Percentiles rank a stretch among this genome's conserved stretches.
Conservation (phyloP, 2,113 vertebrate species). For the Nycticorax nycticorax region DNA sequence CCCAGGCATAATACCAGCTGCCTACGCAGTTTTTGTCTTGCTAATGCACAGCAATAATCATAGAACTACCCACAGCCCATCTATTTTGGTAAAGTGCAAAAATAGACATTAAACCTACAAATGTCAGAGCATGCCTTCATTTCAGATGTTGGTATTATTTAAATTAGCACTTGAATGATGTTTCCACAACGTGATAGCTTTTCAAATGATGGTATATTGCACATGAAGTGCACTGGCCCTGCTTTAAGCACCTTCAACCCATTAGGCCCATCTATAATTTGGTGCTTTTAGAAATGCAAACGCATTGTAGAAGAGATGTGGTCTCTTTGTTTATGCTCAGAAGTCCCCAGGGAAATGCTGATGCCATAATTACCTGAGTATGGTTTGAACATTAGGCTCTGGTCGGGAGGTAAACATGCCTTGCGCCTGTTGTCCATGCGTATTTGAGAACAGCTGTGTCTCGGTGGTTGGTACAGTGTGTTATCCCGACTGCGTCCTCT, state of each 20-base stretch:
- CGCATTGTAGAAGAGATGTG: neutral
- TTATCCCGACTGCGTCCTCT: neutral
- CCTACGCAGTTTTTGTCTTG: slow-evolving; percentile 63
- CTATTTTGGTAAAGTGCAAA: slow-evolving; percentile 65
- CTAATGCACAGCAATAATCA: slow-evolving; percentile 61
- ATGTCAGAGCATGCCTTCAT: slow-evolving; percentile 63
- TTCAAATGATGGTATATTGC: slow-evolving; percentile 61
- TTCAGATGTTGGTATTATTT: slow-evolving; percentile 70
- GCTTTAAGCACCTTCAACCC: slow-evolving; percentile 55
- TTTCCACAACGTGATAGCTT: slow-evolving; percentile 60
- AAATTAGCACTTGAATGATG: slow-evolving; percentile 70
- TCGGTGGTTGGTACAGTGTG: neutral
- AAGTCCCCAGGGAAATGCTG: slow-evolving; percentile 9
- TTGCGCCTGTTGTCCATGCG: neutral
- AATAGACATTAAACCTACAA: slow-evolving; percentile 73
- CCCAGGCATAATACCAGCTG: slow-evolving; percentile 52
- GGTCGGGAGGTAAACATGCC: neutral
- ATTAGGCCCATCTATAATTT: slow-evolving; percentile 67
- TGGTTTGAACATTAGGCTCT: neutral
- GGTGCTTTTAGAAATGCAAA: slow-evolving; percentile 57
- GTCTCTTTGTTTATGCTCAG: slow-evolving; percentile 40
- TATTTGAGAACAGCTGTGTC: neutral
- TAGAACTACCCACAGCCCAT: slow-evolving; percentile 59
- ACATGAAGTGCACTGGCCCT: slow-evolving; percentile 36
- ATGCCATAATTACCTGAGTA: slow-evolving; percentile 52